Percentiles rank a stretch among this genome's conserved stretches.
Conservation (phyloP, 1,140 invertebrate genomes). For the Bombus picipes region DNA sequence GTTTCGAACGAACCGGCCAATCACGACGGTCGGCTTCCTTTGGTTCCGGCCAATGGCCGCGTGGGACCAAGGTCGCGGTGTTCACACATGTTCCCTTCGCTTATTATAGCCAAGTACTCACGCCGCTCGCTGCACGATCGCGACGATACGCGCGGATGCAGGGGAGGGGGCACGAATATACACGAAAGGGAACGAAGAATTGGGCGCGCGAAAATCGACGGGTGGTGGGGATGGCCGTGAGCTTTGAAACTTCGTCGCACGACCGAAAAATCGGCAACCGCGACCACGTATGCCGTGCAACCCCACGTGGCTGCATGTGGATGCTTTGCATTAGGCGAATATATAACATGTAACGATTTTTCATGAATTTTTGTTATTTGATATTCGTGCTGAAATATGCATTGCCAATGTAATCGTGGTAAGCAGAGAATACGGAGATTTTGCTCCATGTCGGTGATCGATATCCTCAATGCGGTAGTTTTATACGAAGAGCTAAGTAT, state of each 20-base stretch:
- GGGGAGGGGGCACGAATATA: neutral
- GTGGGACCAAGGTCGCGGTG: conserved; percentile 78
- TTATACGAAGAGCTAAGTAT: too few relatives aligned
- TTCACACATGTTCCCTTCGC: conserved; percentile 60
- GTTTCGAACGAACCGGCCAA: conserved; percentile 62
- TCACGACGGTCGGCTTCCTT: conserved; percentile 69
- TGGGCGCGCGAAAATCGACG: conserved; percentile 45
- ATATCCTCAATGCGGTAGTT: too few relatives aligned
- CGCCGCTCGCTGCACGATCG: conserved; percentile 46
- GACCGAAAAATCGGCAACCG: conserved; percentile 35
- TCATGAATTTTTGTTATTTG: too few relatives aligned
- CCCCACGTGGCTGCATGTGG: too few relatives aligned
- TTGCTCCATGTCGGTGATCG: too few relatives aligned
- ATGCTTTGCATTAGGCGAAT: too few relatives aligned
- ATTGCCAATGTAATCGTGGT: too few relatives aligned
- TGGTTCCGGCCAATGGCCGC: conserved; percentile 78
- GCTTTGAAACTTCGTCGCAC: conserved; percentile 50
- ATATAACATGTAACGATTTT: too few relatives aligned
- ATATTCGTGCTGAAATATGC: too few relatives aligned
- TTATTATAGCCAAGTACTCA: neutral
- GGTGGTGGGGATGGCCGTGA: conserved; percentile 54
- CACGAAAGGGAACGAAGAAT: conserved; percentile 15
- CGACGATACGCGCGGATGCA: neutral
- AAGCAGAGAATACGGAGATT: too few relatives aligned
- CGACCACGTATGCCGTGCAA: conserved; percentile 8